Evolutionary conservation across 2,888 invertebrate species (phyloP), one percentile per base, ranked within the genome.

Genomic region (Rutpela maculata): DNA sequence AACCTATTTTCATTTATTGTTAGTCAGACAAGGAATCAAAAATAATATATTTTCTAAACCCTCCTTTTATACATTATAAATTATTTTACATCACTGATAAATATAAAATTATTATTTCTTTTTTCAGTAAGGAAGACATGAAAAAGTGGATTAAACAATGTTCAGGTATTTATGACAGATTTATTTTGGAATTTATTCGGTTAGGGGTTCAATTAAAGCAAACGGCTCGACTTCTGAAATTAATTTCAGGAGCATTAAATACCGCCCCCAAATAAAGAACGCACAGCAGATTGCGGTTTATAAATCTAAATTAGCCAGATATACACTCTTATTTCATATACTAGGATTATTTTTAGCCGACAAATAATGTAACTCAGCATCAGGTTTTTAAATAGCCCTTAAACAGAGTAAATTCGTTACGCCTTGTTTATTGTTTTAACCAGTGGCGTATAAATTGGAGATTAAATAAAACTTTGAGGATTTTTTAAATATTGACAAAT

Each of bases 291-390:
- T 17, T 15, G 65, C 18, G 38, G 43, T 43, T 9, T 65, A 65
- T 65, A 65, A 65, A 65, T 65, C 18, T 43, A 65, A 65, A 65
- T 65, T 43, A 65, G 65, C 65, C 38, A 17, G 65, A 65, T 65
- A 43, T 65, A 65, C 65, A 38, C 18, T 65, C 19, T 43, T 65
- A 65, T 65, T 65, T 65, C 18, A 38, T 65, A 38, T 19, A 38
- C 65, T 43, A 12, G 65, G 35, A 38, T 65, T 65, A 63, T 63
- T n/a, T 62, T 62, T 62, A 19, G 1, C 65, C 15, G 65, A 65
- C 43, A 65, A 65, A 43, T 19, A 11, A 31, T 43, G 19, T 65
- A 65, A 65, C 65, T 65, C 65, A 65, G 38, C 65, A 65, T 65
- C 65, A 38, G 38, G 35, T 17, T 65, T 65, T 65, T 65, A 65